A percentile compares a stretch with the other conserved stretches of the same genome.
phyloP scores from a whole-genome alignment of 2,797 vertebrate species.

The Pseudochirops cupreus region DNA sequence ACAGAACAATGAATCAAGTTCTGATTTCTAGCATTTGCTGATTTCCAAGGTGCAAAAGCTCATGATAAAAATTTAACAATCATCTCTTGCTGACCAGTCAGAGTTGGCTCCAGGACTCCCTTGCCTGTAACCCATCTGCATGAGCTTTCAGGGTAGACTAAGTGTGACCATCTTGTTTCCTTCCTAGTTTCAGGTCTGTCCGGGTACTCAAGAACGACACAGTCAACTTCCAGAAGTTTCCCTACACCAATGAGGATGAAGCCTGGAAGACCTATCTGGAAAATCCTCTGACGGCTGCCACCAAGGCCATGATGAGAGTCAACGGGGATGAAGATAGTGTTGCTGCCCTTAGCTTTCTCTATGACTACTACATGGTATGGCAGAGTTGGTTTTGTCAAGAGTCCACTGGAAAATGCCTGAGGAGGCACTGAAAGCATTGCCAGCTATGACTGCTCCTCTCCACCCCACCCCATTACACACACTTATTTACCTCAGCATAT shows the following conservation, averaged over 20 bases:
- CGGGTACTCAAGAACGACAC: conserved; percentile 95
- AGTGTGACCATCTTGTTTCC: conserved; percentile 10
- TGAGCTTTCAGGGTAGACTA: background rate
- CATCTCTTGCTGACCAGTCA: background rate
- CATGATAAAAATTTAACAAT: background rate
- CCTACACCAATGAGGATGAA: conserved; percentile 91
- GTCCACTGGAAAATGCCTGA: background rate
- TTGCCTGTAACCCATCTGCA: background rate
- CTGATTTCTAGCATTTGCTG: background rate
- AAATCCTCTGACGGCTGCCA: conserved; percentile 86
- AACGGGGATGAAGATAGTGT: conserved; percentile 92
- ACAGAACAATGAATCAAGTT: background rate
- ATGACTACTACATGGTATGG: conserved; percentile 95
- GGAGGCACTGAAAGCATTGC: background rate
- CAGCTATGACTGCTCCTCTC: background rate
- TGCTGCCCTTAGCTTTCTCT: conserved; percentile 92
- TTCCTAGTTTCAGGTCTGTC: conserved; percentile 90
- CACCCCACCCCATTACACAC: background rate
- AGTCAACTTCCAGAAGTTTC: conserved; percentile 92
- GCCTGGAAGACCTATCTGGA: conserved; percentile 94
- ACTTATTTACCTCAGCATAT: background rate
- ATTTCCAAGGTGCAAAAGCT: background rate
- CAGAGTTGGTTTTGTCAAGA: background rate
- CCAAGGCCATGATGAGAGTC: conserved; percentile 91
- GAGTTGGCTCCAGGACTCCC: background rate